Evolutionary conservation across 2,888 invertebrate species (phyloP), one percentile per base, ranked within the genome.

Genomic region (Lochmaea crataegi): DNA sequence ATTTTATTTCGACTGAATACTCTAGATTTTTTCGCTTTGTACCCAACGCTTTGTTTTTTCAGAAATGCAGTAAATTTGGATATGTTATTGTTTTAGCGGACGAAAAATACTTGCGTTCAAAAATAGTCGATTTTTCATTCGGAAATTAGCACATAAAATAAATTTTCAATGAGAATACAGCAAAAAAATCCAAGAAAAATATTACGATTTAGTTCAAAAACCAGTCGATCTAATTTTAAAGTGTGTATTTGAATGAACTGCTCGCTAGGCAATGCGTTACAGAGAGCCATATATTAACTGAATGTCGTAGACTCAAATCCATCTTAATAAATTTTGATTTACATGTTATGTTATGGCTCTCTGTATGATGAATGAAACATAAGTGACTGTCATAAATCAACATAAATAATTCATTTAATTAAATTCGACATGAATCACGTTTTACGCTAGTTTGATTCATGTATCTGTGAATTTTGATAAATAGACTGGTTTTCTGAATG

Each of bases 391-490:
- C 75, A 77, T 75, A 75, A 77, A 77, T 78, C 74, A 79, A 76
- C 77, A 79, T 80, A 79, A 80, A 80, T 80, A 79, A 79, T 79
- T 80, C 79, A 78, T 77, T 79, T 78, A 77, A 77, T 77, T 75
- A 75, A 65, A 65, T 65, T 69, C 65, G 65, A 73, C 73, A 68
- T 73, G 73, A 70, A 70, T 64, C 70, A 70, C 64, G 57, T 64
- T 70, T 70, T 70, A 57, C 60, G 64, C 65, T 42, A 45, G 57
- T 70, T 64, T 42, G 26, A 38, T 64, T 64, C 45, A 51, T 64
- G 56, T 57, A 42, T 42, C 57, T 32, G 42, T 57, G 56, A 65
- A 70, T 70, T 70, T 70, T 70, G 70, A 70, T 65, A 70, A 70
- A 70, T 70, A 70, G 42, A 18, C 18, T 22, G 12, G 63, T 48